A percentile compares a stretch with the other conserved stretches of the same genome.
Evolutionary conservation across 1,140 invertebrate genomes (phyloP).

Genomic region (Schlechtendalia chinensis): DNA sequence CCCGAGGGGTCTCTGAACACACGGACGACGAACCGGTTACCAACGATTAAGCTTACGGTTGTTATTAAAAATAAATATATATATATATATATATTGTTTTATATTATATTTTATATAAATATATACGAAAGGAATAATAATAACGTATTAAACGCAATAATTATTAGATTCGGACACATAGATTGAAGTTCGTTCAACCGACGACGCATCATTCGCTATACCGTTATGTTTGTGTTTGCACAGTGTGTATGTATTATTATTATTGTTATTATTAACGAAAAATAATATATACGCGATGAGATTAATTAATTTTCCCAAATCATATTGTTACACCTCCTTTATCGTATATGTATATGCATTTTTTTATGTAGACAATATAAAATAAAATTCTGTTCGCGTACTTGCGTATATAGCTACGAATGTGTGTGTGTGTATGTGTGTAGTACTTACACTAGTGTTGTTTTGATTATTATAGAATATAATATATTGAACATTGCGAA

Average conservation of each 20-base stretch:
- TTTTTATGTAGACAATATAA: too few species aligned
- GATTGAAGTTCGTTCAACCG: conserved; percentile 45
- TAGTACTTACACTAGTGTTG: too few species aligned
- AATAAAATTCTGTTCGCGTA: too few species aligned
- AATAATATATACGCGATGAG: background rate
- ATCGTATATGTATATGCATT: too few species aligned
- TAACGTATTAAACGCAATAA: conserved; percentile 14
- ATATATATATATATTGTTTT: background rate
- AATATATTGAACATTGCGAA: too few species aligned
- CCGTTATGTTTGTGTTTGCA: conserved; percentile 17
- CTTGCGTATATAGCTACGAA: too few species aligned
- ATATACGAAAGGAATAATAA: background rate
- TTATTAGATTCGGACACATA: conserved; percentile 16
- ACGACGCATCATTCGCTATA: background rate
- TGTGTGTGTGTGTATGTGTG: too few species aligned
- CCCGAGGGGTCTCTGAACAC: background rate
- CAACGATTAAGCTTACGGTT: conserved; percentile 9
- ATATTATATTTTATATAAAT: too few species aligned
- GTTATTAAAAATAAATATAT: conserved; percentile 9
- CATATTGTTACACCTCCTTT: background rate
- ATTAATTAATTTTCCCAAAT: conserved; percentile 19
- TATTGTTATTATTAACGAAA: background rate
- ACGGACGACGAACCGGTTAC: conserved; percentile 31
- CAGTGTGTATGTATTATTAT: background rate
- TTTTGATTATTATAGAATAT: too few species aligned